Evolutionary conservation across 2,888 invertebrate genomes (phyloP), one percentile per base, ranked within the genome.

Genomic region (Xestia ashworthii): DNA sequence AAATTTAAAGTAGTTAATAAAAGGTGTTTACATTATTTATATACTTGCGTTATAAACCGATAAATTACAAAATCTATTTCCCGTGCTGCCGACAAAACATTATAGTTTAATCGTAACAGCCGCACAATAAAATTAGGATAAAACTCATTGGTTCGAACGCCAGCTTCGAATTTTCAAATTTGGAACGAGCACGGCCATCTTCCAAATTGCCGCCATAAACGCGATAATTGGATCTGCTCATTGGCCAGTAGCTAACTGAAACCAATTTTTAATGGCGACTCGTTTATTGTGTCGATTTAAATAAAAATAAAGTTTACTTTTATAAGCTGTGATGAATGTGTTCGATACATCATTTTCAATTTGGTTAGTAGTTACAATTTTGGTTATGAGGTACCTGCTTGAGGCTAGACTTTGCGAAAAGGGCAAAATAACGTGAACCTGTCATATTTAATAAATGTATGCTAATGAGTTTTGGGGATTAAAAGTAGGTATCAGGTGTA

Each of bases 201-300:
- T 95, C 93, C 92, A 94, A 95, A 95, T 95, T 93, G 94, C 95
- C 88, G 92, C 93, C 91, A 95, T 95, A 95, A 95, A 95, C 91
- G 94, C 90, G 93, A 93, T 95, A 95, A 95, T 95, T 94, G 95
- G 94, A 93, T 93, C 93, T 93, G 93, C 94, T 94, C 94, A 95
- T 95, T 95, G 95, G 94, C 90, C 94, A 91, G 94, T 93, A 94
- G 95, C 94, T 94, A 94, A 95, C 93, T 94, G 95, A 95, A 94
- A 94, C 93, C 92, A 92, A 93, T 93, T 94, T 89, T 94, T 93
- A 92, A 92, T 78, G 81, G 81, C 80, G 69, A 81, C 80, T 80
- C 83, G 87, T 87, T 88, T 84, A 84, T 83, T 85, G 80, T 71
- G 81, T 80, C 70, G 80, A 75, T 82, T 78, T 79, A 77, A 73